Evolutionary conservation across 2,888 invertebrate genomes (phyloP), one percentile per base, ranked within the genome.

Genomic region (Aporophyla lueneburgensis): DNA sequence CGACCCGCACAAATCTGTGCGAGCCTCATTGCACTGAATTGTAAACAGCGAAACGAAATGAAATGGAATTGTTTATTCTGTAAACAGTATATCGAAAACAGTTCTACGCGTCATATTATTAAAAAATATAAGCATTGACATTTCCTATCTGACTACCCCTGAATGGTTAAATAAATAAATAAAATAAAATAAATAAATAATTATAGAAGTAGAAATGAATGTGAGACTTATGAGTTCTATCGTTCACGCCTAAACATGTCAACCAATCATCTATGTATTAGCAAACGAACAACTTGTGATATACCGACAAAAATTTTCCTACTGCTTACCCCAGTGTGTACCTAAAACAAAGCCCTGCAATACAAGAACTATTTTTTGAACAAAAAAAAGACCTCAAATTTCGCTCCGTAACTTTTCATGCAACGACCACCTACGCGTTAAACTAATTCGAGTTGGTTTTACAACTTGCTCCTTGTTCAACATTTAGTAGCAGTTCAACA

Each of bases 371-470:
- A 27, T 21, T 59, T 51, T 16, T 54, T 6, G 0, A 14, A 40
- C 56, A 16, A 49, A 51, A 40, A n/a, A n/a, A 33, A 54, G n/a
- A 54, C 12, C 9, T 71, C 21, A 0, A 19, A 62, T 62, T 62
- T 51, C 49, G 12, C 19, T 4, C 24, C 49, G 1, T 5, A 71
- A 19, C 27, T 77, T 40, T 78, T 63, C 24, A 16, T 53, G 21
- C 56, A 56, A 4, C 21, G 14, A 12, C 10, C 21, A n/a, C 54
- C 33, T n/a, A 53, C 78, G 16, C 1, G 14, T 33, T 14, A 19
- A 68, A 81, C 67, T 74, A 78, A 81, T 78, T 81, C 67, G 5
- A 78, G 62, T 74, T 62, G 49, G 49, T 33, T 33, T 43, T 49
- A 56, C 56, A 78, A 78, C 75, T 78, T 62, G 24, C 7, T 46